phyloP scores from a whole-genome alignment of 2,888 invertebrate species.

The Phortica okadai region DNA sequence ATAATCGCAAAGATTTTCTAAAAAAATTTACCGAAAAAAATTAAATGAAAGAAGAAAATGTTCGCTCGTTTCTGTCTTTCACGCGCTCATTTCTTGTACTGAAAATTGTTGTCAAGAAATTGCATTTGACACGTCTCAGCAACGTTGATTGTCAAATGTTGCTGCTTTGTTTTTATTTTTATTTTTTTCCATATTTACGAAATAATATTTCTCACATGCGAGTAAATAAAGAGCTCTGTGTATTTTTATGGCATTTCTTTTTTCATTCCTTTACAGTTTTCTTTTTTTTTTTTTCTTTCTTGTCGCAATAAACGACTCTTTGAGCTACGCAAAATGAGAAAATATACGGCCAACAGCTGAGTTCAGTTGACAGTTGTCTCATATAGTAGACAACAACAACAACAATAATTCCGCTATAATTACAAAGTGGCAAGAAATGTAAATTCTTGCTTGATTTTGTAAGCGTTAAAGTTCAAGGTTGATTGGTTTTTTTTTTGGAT shows the following conservation, averaged over 20 bases:
- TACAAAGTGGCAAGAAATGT: neutral
- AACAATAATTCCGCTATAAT: too few species aligned
- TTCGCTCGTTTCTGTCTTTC: neutral
- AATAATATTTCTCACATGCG: neutral
- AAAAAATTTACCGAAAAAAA: neutral
- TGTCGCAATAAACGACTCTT: neutral
- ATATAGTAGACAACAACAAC: too few species aligned
- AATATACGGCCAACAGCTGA: conserved; percentile 13
- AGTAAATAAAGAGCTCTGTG: neutral
- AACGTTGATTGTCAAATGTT: conserved; percentile 1
- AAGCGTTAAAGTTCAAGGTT: conserved; percentile 14
- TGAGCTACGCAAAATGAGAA: neutral
- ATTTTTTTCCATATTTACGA: conserved; percentile 3
- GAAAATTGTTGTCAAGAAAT: neutral
- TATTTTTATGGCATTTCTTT: neutral
- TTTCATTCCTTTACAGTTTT: neutral
- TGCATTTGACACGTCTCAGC: neutral
- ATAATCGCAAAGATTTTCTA: neutral
- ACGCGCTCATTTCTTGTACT: neutral
- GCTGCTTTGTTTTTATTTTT: neutral
- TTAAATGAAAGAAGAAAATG: neutral
- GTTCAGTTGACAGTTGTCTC: neutral
- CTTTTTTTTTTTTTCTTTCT: neutral
- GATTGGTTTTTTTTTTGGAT: neutral
- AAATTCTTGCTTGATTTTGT: conserved; percentile 7